Evolutionary conservation across 2,113 vertebrate species (phyloP).

Genomic region (Tychaedon coryphoeus): DNA sequence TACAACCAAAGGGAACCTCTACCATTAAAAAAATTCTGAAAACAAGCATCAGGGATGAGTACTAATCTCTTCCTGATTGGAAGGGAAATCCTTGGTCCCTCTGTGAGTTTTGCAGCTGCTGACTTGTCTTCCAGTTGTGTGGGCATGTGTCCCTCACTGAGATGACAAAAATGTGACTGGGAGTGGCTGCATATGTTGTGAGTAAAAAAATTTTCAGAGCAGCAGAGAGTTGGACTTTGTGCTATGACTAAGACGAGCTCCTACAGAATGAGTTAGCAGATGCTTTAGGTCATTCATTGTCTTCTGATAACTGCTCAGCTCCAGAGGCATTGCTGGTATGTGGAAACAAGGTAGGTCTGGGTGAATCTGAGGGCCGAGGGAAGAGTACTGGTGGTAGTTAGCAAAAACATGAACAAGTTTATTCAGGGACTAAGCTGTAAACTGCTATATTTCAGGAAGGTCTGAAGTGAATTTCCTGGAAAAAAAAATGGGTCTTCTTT

Average conservation of each 20-base stretch:
- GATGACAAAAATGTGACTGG: background rate
- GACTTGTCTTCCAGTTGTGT: background rate
- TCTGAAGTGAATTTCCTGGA: background rate
- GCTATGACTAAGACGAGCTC: background rate
- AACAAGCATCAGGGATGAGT: background rate
- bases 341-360: constrained; percentile 4
- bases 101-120: background rate
- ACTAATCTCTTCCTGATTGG: background rate
- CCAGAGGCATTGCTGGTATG: background rate
- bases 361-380: background rate
- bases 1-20: background rate
- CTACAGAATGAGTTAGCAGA: constrained; percentile 5
- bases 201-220: background rate
- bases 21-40: background rate
- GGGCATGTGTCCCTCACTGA: background rate
- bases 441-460: background rate
- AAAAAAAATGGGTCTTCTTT: background rate
- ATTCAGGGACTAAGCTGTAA: background rate
- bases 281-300: constrained; percentile 37
- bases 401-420: background rate
- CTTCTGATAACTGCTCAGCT: constrained; percentile 37
- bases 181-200: background rate
- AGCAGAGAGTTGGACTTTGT: background rate
- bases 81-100: background rate
- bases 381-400: background rate